Conservation (phyloP, 2,797 vertebrate genomes). For the Sebastiscus albofasciatus region DNA sequence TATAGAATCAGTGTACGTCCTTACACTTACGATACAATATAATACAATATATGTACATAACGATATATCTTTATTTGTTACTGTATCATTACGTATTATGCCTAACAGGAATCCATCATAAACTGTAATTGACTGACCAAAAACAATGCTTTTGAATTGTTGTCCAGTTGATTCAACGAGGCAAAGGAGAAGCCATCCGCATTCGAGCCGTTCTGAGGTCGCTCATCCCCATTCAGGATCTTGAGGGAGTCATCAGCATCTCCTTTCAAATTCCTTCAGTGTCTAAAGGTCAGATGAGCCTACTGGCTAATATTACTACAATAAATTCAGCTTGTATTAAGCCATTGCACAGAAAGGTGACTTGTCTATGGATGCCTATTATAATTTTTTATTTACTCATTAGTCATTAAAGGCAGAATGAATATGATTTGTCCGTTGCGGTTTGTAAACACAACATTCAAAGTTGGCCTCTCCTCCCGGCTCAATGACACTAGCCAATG, state of each 20-base stretch:
- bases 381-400: not conserved
- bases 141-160: conserved; percentile 12
- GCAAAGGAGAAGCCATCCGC: conserved; percentile 94
- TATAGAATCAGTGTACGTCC: not conserved
- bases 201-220: conserved; percentile 94
- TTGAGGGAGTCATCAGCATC: conserved; percentile 94
- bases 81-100: not conserved
- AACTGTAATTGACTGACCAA: not conserved
- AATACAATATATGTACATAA: not conserved
- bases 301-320: not conserved
- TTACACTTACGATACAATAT: not conserved
- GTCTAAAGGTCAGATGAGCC: conserved; percentile 84
- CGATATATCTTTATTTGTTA: not conserved
- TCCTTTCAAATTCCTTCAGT: conserved; percentile 90
- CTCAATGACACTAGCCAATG: no score
- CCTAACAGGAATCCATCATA: not conserved
- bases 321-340: not conserved
- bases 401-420: not conserved
- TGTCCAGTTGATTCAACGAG: conserved; percentile 90
- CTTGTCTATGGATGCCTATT: not conserved
- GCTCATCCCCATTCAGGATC: conserved; percentile 91
- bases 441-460: not conserved
- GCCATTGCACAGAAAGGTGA: not conserved
- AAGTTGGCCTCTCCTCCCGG: no score
- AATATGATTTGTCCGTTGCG: no score